phyloP scores from a whole-genome alignment of 2,888 invertebrate species.

The Cephonodes hylas region DNA sequence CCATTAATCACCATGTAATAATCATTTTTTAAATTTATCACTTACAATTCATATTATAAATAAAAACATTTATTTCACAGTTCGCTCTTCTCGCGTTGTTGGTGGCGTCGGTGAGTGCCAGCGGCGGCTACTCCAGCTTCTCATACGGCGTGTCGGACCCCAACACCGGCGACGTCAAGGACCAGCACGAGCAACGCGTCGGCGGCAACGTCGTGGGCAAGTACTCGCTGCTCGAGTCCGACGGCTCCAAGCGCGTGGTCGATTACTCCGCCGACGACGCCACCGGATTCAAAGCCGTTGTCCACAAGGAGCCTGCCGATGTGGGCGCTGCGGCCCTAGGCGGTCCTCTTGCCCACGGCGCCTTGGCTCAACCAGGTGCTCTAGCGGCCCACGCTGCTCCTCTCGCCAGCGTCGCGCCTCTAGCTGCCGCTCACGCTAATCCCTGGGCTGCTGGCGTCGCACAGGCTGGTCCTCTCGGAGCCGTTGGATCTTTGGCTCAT shows the following conservation, averaged over 20 bases:
- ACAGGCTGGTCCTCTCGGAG: not conserved
- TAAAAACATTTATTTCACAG: conserved; percentile 46
- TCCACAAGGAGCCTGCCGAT: conserved; percentile 59
- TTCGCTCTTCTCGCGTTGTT: conserved; percentile 48
- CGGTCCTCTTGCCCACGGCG: conserved; percentile 6
- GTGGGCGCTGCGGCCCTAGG: conserved; percentile 42
- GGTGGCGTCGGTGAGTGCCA: conserved; percentile 46
- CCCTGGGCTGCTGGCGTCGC: conserved; percentile 12
- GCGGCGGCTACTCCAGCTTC: conserved; percentile 61
- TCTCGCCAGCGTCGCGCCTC: conserved; percentile 9
- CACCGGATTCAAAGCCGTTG: conserved; percentile 76
- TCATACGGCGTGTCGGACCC: conserved; percentile 77
- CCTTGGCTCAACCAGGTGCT: conserved; percentile 7
- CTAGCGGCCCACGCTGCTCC: not conserved
- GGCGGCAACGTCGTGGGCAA: conserved; percentile 75
- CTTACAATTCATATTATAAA: not conserved
- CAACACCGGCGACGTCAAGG: conserved; percentile 75
- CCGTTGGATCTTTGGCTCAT: not conserved
- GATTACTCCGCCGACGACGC: conserved; percentile 72
- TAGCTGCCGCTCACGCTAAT: not conserved
- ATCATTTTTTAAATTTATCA: too few species aligned
- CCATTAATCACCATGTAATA: too few species aligned
- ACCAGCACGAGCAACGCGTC: conserved; percentile 69
- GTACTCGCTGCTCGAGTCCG: conserved; percentile 73
- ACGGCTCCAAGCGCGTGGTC: conserved; percentile 72